Evolutionary conservation across 2,797 vertebrate genomes (phyloP), one percentile per base, ranked within the genome.

Genomic region (Enteromius trimaculatus): DNA sequence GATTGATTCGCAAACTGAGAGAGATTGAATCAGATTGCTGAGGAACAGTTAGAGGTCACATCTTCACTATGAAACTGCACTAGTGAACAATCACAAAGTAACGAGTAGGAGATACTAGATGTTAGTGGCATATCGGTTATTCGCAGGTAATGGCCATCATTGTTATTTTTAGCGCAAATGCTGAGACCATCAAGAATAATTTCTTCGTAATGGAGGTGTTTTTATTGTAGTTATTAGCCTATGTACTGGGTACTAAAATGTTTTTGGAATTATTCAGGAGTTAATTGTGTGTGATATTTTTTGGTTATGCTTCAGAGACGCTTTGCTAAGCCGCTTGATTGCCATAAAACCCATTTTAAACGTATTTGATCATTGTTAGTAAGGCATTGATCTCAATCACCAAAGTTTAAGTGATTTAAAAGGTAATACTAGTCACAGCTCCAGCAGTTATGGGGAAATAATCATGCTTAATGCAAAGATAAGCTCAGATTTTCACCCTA

Each of bases 1-100:
- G 92, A 94, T 93, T 93, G 93, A 70, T 79, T 88, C 21, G 26
- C 71, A 68, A 80, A 69, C 66, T n/a, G 23, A 65, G 58, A 29
- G 34, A 55, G 51, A 81, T 92, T 82, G 89, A 88, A 88, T 86
- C 86, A 83, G 85, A 87, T 87, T 87, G 87, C 88, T 85, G 77
- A 83, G 84, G 87, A 88, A 89, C 80, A 53, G 84, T 86, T 81
- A 87, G 92, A 94, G 88, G 89, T 88, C 80, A 64, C 16, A 66
- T 80, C 23, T 74, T 72, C 26, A 26, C 80, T 47, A 44, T 55
- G 7, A 79, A 37, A 69, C 42, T 68, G 84, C 68, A 75, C 3
- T 55, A 26, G 39, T 47, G 44, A 34, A 10, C 26, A 51, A 23
- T n/a, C 44, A 34, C 37, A 75, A 62, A 69, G 53, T 55, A 70